phyloP scores from a whole-genome alignment of 2,113 vertebrate genomes.

The Leucoraja erinaceus region DNA sequence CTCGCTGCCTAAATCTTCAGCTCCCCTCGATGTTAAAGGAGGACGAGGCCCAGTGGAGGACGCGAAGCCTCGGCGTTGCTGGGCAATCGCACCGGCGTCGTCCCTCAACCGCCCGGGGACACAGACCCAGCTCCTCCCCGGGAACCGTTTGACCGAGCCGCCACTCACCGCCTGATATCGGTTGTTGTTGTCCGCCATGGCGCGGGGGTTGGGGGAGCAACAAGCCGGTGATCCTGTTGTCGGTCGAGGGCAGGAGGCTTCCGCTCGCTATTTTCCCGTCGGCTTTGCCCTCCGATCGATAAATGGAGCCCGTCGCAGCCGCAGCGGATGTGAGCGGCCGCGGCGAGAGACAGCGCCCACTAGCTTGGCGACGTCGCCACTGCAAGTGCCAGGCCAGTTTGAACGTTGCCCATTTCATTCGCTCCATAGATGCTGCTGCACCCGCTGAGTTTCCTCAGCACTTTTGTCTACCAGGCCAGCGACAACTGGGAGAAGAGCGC shows the following conservation, averaged over 20 bases:
- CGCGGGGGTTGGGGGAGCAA: too few relatives aligned
- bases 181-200: slow-evolving; percentile 17
- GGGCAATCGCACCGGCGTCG: neutral
- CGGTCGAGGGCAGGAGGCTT: too few relatives aligned
- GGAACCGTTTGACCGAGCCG: neutral
- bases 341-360: neutral
- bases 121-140: neutral
- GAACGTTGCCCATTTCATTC: too few relatives aligned
- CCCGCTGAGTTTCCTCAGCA: too few relatives aligned
- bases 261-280: neutral
- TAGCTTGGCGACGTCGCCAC: neutral
- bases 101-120: neutral
- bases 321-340: slow-evolving; percentile 1
- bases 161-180: slow-evolving; percentile 34
- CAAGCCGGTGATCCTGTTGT: neutral
- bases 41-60: neutral
- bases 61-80: neutral
- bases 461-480: too few relatives aligned
- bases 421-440: too few relatives aligned
- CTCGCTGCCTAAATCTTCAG: neutral
- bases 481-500: too few relatives aligned
- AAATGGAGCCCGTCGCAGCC: slow-evolving; percentile 4
- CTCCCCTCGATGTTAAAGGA: neutral
- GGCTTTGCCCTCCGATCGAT: neutral
- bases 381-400: neutral